Conservation (phyloP, 2,113 vertebrate genomes). For the Myrmophylax atrothorax region DNA sequence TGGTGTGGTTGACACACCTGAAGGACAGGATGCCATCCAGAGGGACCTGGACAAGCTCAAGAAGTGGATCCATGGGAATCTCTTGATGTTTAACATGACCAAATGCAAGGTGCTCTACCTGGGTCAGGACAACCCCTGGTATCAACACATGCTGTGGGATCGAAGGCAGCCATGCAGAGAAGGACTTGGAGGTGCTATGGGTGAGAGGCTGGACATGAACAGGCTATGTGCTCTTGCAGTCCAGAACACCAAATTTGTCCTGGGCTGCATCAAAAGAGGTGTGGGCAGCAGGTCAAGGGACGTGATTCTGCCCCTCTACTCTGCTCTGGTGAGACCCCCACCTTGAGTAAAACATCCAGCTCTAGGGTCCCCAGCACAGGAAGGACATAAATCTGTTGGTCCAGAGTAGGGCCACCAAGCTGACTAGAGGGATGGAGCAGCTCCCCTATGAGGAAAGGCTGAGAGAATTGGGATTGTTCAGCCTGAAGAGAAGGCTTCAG, state of each 20-base stretch:
- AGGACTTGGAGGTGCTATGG: background rate
- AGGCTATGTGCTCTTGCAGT: background rate
- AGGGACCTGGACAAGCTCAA: background rate
- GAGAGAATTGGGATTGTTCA: background rate
- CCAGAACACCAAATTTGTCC: background rate
- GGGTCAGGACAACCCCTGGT: background rate
- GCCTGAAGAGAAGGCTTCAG: background rate
- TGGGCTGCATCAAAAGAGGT: background rate
- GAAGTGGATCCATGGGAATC: background rate
- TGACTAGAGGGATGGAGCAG: background rate
- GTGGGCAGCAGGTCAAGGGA: accelerated
- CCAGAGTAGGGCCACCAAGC: background rate
- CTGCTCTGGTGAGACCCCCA: background rate
- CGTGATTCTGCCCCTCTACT: background rate
- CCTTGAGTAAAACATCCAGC: background rate
- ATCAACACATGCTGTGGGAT: background rate
- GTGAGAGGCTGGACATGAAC: background rate
- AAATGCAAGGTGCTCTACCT: background rate
- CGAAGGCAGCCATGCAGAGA: background rate
- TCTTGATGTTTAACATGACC: background rate
- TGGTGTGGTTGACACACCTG: background rate
- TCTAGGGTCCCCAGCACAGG: background rate
- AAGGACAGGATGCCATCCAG: background rate
- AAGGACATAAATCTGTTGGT: background rate
- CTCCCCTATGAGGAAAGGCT: background rate